Conservation (phyloP, 2,797 vertebrate species). For the Neoniphon sammara region DNA sequence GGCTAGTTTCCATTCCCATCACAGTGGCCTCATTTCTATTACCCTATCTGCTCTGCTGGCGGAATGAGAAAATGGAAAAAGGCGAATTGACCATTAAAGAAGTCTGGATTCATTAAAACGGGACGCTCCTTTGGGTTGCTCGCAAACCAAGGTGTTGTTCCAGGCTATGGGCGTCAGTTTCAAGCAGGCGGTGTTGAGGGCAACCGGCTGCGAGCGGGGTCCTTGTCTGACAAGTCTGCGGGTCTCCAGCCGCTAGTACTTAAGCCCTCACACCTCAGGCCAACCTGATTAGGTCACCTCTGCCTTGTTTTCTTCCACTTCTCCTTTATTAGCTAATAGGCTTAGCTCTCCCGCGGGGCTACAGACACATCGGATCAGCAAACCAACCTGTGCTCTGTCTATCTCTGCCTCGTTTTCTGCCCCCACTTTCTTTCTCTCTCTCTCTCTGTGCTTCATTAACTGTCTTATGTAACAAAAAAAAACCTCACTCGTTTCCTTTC, state of each 20-base stretch:
- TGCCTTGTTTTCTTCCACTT: conserved; percentile 74
- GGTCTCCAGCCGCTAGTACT: conserved; percentile 56
- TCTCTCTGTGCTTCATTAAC: conserved; percentile 39
- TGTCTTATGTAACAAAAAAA: conserved; percentile 2
- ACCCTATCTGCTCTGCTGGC: conserved; percentile 32
- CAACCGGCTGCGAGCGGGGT: conserved; percentile 36
- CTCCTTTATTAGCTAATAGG: conserved; percentile 78
- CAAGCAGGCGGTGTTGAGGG: conserved; percentile 18
- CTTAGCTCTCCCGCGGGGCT: conserved; percentile 71
- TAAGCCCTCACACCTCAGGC: conserved; percentile 72
- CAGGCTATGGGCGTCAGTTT: conserved; percentile 32
- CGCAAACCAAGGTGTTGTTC: conserved; percentile 16
- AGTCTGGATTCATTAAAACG: conserved; percentile 52
- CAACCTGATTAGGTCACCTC: conserved; percentile 76
- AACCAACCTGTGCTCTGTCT: conserved; percentile 54
- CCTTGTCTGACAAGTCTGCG: conserved; percentile 46
- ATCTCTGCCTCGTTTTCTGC: conserved; percentile 48
- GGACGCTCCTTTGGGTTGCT: conserved; percentile 31
- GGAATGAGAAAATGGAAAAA: conserved; percentile 47
- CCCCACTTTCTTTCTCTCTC: not conserved
- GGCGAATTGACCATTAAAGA: conserved; percentile 44
- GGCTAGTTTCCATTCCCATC: conserved; percentile 18
- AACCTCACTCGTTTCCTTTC: conserved; percentile 15
- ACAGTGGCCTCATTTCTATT: conserved; percentile 36
- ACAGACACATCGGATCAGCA: conserved; percentile 61